These are phyloP conservation scores for Hemaris fuciformis DNA, from an alignment of 2,888 invertebrate species.

Conservation along the genomic window DNA sequence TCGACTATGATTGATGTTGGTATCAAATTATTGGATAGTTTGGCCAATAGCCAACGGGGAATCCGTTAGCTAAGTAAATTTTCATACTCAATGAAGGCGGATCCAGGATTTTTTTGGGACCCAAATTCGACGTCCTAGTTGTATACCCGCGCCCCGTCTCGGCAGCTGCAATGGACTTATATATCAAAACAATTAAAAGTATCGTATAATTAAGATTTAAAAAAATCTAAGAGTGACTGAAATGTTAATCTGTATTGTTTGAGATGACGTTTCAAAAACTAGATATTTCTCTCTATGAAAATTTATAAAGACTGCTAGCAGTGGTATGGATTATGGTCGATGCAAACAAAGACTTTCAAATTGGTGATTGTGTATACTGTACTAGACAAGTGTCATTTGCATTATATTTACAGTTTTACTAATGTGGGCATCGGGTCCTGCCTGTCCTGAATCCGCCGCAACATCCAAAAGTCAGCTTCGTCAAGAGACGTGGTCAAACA, in stretches of 20 bases:
- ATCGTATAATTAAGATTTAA: not conserved
- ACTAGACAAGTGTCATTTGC: not conserved
- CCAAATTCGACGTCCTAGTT: slow-evolving; percentile 11
- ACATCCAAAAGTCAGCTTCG: slow-evolving; percentile 49
- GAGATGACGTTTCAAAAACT: not conserved
- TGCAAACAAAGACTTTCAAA: slow-evolving; percentile 1
- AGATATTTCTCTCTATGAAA: not conserved
- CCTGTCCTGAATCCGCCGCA: not conserved
- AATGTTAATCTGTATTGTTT: not conserved
- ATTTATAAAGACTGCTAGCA: not conserved
- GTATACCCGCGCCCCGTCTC: not conserved
- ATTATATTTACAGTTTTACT: not conserved
- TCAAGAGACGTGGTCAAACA: slow-evolving; percentile 21
- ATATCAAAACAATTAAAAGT: not conserved
- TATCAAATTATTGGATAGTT: not conserved
- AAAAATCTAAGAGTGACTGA: not conserved
- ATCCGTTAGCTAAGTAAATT: not conserved
- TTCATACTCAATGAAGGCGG: slow-evolving; percentile 12
- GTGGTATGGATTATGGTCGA: not conserved
- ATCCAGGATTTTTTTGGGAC: slow-evolving; percentile 10
- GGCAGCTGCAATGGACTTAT: not conserved
- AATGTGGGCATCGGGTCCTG: slow-evolving; percentile 13
- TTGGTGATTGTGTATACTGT: not conserved
- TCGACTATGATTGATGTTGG: slow-evolving; percentile 13
- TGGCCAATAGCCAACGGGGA: slow-evolving; percentile 12